Conservation (phyloP, 2,797 vertebrate species). For the Sebastolobus alascanus region DNA sequence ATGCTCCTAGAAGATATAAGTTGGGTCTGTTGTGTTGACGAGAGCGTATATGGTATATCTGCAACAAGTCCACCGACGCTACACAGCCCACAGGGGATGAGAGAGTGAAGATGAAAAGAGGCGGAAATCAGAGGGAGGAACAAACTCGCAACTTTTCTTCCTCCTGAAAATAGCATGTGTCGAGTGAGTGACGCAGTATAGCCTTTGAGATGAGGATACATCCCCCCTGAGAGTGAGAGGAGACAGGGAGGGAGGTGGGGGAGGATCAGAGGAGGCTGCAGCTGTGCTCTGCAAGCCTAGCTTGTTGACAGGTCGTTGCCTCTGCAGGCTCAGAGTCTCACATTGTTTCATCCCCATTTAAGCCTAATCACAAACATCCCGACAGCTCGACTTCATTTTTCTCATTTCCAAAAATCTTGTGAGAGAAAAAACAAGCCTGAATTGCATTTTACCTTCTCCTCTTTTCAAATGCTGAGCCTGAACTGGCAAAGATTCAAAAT, state of each 20-base stretch:
- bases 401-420: constrained; percentile 41
- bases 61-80: constrained; percentile 70
- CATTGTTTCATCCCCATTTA: constrained; percentile 65
- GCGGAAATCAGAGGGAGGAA: constrained; percentile 71
- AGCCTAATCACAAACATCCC: constrained; percentile 62
- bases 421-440: constrained; percentile 42
- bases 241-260: constrained; percentile 39
- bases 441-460: constrained; percentile 38
- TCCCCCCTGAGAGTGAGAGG: constrained; percentile 56
- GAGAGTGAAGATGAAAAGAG: constrained; percentile 71
- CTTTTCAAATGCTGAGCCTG: constrained; percentile 10
- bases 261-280: constrained; percentile 63
- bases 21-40: constrained; percentile 64
- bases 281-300: constrained; percentile 42
- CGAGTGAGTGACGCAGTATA: constrained; percentile 67
- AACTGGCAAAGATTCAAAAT: constrained; percentile 43
- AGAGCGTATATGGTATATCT: constrained; percentile 66
- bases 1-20: constrained; percentile 68
- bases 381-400: constrained; percentile 46
- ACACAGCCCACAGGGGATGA: constrained; percentile 55
- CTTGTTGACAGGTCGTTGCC: constrained; percentile 69
- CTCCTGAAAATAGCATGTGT: constrained; percentile 73
- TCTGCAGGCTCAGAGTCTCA: constrained; percentile 51
- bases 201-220: constrained; percentile 71
- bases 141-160: constrained; percentile 65